Evolutionary conservation across 2,888 invertebrate species (phyloP).

Genomic region (Coleophora flavipennella): DNA sequence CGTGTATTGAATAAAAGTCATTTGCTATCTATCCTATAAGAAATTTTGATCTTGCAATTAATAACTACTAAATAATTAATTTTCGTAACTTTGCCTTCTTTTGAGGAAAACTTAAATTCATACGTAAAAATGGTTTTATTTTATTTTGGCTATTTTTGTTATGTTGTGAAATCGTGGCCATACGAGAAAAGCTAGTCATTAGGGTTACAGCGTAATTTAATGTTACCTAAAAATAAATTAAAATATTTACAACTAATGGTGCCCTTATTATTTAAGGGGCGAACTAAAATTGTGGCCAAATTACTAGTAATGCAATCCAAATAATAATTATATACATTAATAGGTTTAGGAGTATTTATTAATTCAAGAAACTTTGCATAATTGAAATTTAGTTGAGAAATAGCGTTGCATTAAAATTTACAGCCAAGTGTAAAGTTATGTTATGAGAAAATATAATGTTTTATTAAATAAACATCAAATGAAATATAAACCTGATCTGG

Average conservation of each 20-base stretch:
- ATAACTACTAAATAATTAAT: too few relatives aligned
- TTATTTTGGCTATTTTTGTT: constrained; percentile 17
- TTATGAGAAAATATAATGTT: too few relatives aligned
- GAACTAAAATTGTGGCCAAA: constrained; percentile 72
- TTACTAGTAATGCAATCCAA: constrained; percentile 68
- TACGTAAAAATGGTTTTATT: constrained; percentile 24
- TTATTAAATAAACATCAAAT: too few relatives aligned
- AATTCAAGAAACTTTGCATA: constrained; percentile 11
- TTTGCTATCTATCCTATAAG: constrained; percentile 11
- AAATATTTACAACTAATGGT: constrained; percentile 61
- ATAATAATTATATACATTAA: constrained; percentile 64
- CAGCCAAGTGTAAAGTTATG: too few relatives aligned
- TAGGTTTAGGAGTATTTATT: constrained; percentile 47
- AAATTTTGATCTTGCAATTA: constrained; percentile 20
- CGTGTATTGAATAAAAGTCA: constrained; percentile 22
- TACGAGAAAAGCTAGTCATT: constrained; percentile 71
- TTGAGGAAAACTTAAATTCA: constrained; percentile 7
- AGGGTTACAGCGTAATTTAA: constrained; percentile 65
- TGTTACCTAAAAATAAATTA: constrained; percentile 42
- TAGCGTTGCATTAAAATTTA: too few relatives aligned
- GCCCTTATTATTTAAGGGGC: constrained; percentile 56
- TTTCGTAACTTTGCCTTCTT: too few relatives aligned
- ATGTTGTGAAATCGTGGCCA: constrained; percentile 51
- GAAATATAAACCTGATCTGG: too few relatives aligned
- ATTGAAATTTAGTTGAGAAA: too few relatives aligned